phyloP scores from a whole-genome alignment of 2,797 vertebrate species.

The Aplochiton taeniatus region DNA sequence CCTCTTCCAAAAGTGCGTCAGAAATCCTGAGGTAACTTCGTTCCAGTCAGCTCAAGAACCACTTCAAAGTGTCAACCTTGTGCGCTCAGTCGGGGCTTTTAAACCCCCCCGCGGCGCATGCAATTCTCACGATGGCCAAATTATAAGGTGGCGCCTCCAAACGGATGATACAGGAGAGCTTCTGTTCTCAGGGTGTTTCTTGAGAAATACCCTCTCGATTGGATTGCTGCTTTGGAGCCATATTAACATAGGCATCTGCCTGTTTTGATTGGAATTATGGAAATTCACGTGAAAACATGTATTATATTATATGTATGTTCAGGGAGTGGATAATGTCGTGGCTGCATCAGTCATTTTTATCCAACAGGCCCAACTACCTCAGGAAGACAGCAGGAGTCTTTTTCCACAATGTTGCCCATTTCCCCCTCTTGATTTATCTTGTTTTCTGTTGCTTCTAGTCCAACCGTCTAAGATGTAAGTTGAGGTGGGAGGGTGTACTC shows the following conservation, averaged over 20 bases:
- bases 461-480: no score
- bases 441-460: no score
- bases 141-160: conserved; percentile 58
- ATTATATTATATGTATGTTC: conserved; percentile 2
- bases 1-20: conserved; percentile 21
- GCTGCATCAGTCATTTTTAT: conserved; percentile 21
- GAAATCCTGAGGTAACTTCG: conserved; percentile 58
- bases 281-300: not conserved
- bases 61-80: conserved; percentile 50
- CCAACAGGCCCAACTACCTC: not conserved
- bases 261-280: conserved; percentile 29
- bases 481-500: no score
- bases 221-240: conserved; percentile 24
- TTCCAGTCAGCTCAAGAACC: conserved; percentile 40
- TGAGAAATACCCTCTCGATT: conserved; percentile 6
- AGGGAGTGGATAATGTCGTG: conserved; percentile 27
- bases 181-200: conserved; percentile 20
- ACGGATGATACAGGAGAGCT: conserved; percentile 27
- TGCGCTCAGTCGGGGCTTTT: conserved; percentile 70
- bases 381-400: not conserved
- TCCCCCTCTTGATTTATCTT: no score
- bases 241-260: conserved; percentile 38
- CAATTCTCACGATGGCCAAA: conserved; percentile 43
- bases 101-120: conserved; percentile 56
- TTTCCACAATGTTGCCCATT: no score